A percentile compares a stretch with the other conserved stretches of the same genome.
phyloP scores from a whole-genome alignment of 1,140 invertebrate genomes.

The Stenopsyche tienmushanensis region DNA sequence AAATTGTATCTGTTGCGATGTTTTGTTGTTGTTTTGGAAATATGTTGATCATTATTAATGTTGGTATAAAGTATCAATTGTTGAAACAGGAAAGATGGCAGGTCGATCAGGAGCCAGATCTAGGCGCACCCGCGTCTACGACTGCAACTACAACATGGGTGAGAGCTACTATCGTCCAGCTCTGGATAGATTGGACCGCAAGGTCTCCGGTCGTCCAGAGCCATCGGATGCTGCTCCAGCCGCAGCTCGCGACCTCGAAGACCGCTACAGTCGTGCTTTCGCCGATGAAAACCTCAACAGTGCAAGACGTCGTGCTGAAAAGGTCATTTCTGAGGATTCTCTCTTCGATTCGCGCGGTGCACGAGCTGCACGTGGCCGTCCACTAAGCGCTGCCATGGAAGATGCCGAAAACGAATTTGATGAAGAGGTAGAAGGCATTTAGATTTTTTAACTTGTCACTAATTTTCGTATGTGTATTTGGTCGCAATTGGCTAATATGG shows the following conservation, averaged over 20 bases:
- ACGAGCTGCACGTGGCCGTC: slow-evolving; percentile 48
- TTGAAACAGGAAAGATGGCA: too few relatives aligned
- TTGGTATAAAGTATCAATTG: too few relatives aligned
- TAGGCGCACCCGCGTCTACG: slow-evolving; percentile 71
- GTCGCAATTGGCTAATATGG: too few relatives aligned
- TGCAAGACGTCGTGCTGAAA: slow-evolving; percentile 37
- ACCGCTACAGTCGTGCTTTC: slow-evolving; percentile 55
- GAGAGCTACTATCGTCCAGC: slow-evolving; percentile 76
- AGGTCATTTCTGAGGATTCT: slow-evolving; percentile 39
- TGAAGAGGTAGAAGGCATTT: slow-evolving; percentile 56
- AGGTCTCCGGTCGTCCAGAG: slow-evolving; percentile 60
- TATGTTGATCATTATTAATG: too few relatives aligned
- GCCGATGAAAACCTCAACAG: slow-evolving; percentile 52
- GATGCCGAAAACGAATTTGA: slow-evolving; percentile 48
- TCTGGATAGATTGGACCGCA: slow-evolving; percentile 71
- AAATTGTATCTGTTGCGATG: too few relatives aligned
- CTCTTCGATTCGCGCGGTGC: slow-evolving; percentile 55
- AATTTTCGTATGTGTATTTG: neutral
- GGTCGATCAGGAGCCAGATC: slow-evolving; percentile 59
- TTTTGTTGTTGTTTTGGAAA: too few relatives aligned
- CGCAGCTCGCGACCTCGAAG: slow-evolving; percentile 49
- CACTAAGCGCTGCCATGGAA: slow-evolving; percentile 52
- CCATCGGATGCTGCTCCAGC: slow-evolving; percentile 46
- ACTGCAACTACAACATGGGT: slow-evolving; percentile 78
- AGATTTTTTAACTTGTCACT: slow-evolving; percentile 29